Conservation (phyloP, 2,888 invertebrate species). For the Dryomyza anilis region DNA sequence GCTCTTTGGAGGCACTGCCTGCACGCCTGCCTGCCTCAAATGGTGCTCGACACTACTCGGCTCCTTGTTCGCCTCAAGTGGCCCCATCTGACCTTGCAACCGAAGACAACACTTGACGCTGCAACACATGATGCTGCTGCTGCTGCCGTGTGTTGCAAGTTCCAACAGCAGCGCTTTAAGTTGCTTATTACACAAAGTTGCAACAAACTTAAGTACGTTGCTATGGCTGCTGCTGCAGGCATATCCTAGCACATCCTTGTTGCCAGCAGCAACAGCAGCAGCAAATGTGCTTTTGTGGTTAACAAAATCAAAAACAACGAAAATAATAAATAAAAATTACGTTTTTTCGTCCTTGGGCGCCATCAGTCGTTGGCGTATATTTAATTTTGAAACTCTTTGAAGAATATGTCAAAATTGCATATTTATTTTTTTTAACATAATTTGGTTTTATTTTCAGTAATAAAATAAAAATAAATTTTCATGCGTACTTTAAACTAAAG, state of each 20-base stretch:
- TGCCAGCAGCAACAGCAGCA: neutral
- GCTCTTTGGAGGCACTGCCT: neutral
- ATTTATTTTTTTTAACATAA: neutral
- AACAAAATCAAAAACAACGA: neutral
- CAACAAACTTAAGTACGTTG: neutral
- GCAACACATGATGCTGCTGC: neutral
- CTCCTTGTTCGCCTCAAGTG: conserved; percentile 4
- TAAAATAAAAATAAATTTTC: too few species aligned
- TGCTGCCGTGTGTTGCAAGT: neutral
- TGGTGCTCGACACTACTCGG: too few species aligned
- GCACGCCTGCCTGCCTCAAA: too few species aligned
- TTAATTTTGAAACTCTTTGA: neutral
- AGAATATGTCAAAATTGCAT: neutral
- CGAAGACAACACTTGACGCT: neutral
- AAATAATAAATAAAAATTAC: neutral
- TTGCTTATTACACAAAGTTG: conserved; percentile 11
- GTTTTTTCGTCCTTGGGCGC: neutral
- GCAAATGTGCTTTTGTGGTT: neutral
- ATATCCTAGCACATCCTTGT: too few species aligned
- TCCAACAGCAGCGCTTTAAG: conserved; percentile 11
- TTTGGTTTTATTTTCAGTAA: too few species aligned
- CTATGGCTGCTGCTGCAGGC: neutral
- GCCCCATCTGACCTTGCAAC: conserved; percentile 21
- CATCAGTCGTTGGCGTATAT: too few species aligned
- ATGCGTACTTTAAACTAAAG: too few species aligned